These are phyloP conservation scores for Budorcas taxicolor DNA, from an alignment of 2,113 vertebrate genomes.

Conservation along the genomic window DNA sequence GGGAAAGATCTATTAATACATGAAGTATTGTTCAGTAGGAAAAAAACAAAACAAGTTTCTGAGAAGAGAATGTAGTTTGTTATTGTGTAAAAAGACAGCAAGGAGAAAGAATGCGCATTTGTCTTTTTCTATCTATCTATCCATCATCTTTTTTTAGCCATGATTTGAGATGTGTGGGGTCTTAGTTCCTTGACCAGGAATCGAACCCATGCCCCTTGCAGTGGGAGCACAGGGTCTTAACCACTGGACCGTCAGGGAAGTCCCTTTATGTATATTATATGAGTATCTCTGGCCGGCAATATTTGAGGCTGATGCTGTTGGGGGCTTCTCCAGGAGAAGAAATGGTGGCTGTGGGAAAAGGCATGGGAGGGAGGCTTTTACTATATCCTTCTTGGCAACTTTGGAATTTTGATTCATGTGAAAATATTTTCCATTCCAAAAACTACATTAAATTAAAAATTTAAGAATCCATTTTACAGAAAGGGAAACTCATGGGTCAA, in stretches of 20 bases:
- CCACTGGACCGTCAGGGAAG: neutral
- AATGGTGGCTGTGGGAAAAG: neutral
- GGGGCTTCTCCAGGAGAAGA: neutral
- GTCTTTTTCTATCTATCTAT: neutral
- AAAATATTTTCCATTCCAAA: neutral
- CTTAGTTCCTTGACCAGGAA: neutral
- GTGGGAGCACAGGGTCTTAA: neutral
- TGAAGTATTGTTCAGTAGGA: neutral
- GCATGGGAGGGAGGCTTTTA: neutral
- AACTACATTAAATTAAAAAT: neutral
- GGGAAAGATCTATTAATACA: neutral
- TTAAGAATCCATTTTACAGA: neutral
- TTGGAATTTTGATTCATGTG: neutral
- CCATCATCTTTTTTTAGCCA: neutral
- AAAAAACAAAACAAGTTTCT: neutral
- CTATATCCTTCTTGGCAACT: neutral
- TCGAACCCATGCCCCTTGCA: neutral
- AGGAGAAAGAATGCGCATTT: neutral
- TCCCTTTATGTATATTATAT: accelerated
- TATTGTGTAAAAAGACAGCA: neutral
- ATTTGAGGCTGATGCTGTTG: neutral
- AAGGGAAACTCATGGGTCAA: neutral
- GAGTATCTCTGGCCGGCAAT: accelerated
- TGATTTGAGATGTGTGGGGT: neutral
- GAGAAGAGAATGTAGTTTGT: neutral